These are phyloP conservation scores for Fragum whitleyi DNA, from an alignment of 2,888 invertebrate genomes.

Conservation along the genomic window DNA sequence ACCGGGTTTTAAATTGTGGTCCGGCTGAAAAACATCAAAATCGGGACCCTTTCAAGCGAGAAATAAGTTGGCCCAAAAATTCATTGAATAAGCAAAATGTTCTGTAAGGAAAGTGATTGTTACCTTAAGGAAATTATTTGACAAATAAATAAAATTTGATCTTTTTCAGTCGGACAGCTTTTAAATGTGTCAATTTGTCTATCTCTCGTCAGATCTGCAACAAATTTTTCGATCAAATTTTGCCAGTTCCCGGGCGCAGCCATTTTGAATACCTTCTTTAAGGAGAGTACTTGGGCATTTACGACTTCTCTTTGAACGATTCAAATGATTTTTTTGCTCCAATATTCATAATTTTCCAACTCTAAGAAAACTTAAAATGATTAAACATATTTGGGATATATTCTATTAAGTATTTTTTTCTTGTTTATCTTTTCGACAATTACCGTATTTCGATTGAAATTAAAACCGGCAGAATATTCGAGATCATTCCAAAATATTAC, in stretches of 20 bases:
- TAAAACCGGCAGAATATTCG: background rate
- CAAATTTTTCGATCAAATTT: slow-evolving; percentile 25
- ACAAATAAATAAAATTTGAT: background rate
- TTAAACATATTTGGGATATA: background rate
- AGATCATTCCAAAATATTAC: background rate
- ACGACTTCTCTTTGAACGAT: background rate
- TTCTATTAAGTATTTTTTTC: background rate
- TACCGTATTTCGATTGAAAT: background rate
- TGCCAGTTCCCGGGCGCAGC: slow-evolving; percentile 59
- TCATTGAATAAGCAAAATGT: no score
- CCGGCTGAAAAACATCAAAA: no score
- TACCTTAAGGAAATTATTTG: background rate
- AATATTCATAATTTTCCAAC: background rate
- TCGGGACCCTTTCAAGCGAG: no score
- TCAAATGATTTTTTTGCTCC: no score
- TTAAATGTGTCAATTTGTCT: background rate
- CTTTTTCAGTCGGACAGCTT: slow-evolving; percentile 1
- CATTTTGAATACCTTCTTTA: slow-evolving; percentile 42
- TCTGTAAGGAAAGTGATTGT: no score
- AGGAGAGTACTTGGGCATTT: background rate
- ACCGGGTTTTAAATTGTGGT: no score
- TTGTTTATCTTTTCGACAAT: background rate
- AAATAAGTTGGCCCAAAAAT: no score
- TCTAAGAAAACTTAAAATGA: background rate
- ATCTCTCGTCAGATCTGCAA: slow-evolving; percentile 11